Evolutionary conservation across 2,888 invertebrate species (phyloP).

Genomic region (Axea sp.): DNA sequence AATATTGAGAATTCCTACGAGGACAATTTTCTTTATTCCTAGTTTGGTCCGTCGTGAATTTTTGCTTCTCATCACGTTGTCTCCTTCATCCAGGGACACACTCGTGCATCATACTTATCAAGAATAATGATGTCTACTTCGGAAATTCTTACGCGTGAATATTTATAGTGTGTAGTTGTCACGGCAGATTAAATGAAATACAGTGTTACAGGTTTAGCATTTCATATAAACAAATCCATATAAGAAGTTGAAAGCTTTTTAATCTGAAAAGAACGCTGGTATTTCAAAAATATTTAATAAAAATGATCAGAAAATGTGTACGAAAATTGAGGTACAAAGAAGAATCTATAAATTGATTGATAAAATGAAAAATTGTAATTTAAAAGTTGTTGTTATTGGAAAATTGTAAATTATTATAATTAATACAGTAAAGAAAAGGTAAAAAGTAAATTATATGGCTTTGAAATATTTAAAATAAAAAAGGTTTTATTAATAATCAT

Average conservation of each 20-base stretch:
- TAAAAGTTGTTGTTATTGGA: too few relatives aligned
- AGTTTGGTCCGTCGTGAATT: constrained; percentile 6
- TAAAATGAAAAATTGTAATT: too few relatives aligned
- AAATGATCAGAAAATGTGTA: too few relatives aligned
- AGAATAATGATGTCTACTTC: constrained; percentile 41
- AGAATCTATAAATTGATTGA: too few relatives aligned
- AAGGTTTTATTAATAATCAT: too few relatives aligned
- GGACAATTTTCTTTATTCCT: constrained; percentile 23
- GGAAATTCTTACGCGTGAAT: constrained; percentile 46
- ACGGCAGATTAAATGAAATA: constrained; percentile 45
- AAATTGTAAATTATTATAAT: too few relatives aligned
- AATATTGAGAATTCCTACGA: not conserved
- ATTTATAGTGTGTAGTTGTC: constrained; percentile 51
- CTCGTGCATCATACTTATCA: constrained; percentile 36
- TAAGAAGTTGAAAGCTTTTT: constrained; percentile 19
- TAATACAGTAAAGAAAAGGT: too few relatives aligned
- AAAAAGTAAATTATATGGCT: too few relatives aligned
- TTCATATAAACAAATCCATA: constrained; percentile 22
- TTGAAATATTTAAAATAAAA: too few relatives aligned
- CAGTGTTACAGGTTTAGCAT: constrained; percentile 20
- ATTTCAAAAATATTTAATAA: too few relatives aligned
- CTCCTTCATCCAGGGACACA: constrained; percentile 12
- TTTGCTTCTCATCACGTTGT: constrained; percentile 10
- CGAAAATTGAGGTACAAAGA: too few relatives aligned
- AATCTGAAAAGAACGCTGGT: too few relatives aligned